Conservation (phyloP, 2,797 vertebrate genomes). For the Ambastaia sidthimunki region DNA sequence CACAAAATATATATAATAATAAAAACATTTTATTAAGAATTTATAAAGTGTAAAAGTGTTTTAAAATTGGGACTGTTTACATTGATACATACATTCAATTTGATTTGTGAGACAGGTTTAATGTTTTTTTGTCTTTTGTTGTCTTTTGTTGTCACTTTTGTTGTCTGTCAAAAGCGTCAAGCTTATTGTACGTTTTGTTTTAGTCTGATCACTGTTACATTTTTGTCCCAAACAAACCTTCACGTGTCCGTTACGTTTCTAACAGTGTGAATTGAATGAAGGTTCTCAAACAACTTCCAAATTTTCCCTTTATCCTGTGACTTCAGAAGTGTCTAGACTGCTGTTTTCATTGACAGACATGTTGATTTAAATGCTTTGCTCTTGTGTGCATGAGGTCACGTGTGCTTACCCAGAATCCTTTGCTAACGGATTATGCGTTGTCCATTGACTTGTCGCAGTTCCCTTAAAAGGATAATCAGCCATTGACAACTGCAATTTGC, state of each 20-base stretch:
- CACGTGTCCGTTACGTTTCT: neutral
- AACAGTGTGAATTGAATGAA: neutral
- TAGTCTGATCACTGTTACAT: conserved; percentile 1
- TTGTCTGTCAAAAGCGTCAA: conserved; percentile 10
- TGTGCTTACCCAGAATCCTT: conserved; percentile 9
- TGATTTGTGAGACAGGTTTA: neutral
- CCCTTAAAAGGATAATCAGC: conserved; percentile 33
- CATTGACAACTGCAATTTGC: conserved; percentile 30
- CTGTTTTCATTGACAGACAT: conserved; percentile 31
- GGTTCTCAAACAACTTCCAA: conserved; percentile 9
- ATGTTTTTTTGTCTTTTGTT: neutral
- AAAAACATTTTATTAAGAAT: conserved; percentile 21
- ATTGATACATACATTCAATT: neutral
- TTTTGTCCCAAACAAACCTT: conserved; percentile 9
- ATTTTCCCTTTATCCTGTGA: conserved; percentile 15
- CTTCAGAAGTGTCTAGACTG: conserved; percentile 36
- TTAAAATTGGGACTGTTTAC: conserved; percentile 13
- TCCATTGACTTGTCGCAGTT: too few relatives aligned
- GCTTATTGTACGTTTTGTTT: conserved; percentile 11
- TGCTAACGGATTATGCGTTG: conserved; percentile 26
- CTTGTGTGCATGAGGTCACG: conserved; percentile 1
- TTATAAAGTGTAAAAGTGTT: conserved; percentile 12
- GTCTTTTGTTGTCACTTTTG: too few relatives aligned
- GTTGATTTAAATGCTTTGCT: conserved; percentile 35
- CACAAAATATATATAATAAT: neutral